Conservation (phyloP, 92 coral and sea anemone genomes). For the Siderastrea radians region DNA sequence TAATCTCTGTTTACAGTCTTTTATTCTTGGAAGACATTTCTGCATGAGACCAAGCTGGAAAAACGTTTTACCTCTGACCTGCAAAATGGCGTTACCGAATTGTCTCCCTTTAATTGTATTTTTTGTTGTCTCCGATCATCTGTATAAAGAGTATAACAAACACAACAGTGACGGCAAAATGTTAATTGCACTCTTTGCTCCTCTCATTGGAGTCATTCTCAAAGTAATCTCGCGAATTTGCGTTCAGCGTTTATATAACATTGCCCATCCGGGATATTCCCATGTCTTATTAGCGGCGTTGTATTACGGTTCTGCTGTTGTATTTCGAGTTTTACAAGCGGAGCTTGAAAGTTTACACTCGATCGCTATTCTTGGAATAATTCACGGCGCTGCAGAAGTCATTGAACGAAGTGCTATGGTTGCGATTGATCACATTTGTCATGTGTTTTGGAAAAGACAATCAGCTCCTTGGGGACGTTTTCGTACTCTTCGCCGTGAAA, state of each 20-base stretch:
- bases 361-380: constrained; percentile 27
- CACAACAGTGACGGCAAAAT: background rate
- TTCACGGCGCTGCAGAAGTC: constrained; percentile 44
- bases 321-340: constrained; percentile 32
- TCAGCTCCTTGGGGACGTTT: constrained; percentile 47
- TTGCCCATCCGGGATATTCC: constrained; percentile 35
- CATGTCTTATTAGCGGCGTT: constrained; percentile 8
- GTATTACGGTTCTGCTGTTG: constrained; percentile 4
- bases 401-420: constrained; percentile 40
- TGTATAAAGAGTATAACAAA: background rate
- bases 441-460: constrained; percentile 6
- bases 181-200: constrained; percentile 16
- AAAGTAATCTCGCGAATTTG: constrained; percentile 19
- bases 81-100: background rate
- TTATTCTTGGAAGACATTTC: background rate
- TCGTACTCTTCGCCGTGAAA: constrained; percentile 56
- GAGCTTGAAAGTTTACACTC: background rate
- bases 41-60: background rate
- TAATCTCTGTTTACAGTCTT: background rate
- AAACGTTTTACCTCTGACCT: background rate
- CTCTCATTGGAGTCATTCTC: constrained; percentile 5
- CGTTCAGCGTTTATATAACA: constrained; percentile 23
- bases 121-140: background rate
- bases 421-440: constrained; percentile 19
- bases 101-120: background rate